Evolutionary conservation across 1,140 invertebrate genomes (phyloP).

Genomic region (Camponotus vicinus): DNA sequence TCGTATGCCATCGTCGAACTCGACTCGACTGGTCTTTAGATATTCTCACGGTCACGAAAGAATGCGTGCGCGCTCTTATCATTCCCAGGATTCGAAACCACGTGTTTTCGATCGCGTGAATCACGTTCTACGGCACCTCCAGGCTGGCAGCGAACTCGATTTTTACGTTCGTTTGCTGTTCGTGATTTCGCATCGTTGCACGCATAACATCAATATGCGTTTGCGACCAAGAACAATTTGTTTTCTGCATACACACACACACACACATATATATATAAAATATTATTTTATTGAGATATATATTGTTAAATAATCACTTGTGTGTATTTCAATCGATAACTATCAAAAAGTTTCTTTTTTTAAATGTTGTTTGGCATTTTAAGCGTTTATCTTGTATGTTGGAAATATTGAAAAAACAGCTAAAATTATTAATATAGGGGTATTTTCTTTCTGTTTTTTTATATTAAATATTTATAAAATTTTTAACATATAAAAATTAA

Average conservation of each 20-base stretch:
- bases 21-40: background rate
- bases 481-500: background rate
- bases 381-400: background rate
- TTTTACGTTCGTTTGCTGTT: background rate
- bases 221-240: background rate
- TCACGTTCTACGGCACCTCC: background rate
- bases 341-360: background rate
- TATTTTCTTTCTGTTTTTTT: background rate
- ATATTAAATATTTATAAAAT: background rate
- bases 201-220: background rate
- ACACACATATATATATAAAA: background rate
- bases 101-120: background rate
- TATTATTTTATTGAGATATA: background rate
- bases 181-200: background rate
- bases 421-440: background rate
- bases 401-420: background rate
- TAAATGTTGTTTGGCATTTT: background rate
- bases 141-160: background rate
- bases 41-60: conserved; percentile 31
- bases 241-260: background rate
- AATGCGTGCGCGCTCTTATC: conserved; percentile 5
- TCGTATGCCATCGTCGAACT: background rate
- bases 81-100: background rate
- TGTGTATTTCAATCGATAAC: background rate
- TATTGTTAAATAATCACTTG: background rate